Conservation (phyloP, 2,888 invertebrate species). For the Brenthis hecate region DNA sequence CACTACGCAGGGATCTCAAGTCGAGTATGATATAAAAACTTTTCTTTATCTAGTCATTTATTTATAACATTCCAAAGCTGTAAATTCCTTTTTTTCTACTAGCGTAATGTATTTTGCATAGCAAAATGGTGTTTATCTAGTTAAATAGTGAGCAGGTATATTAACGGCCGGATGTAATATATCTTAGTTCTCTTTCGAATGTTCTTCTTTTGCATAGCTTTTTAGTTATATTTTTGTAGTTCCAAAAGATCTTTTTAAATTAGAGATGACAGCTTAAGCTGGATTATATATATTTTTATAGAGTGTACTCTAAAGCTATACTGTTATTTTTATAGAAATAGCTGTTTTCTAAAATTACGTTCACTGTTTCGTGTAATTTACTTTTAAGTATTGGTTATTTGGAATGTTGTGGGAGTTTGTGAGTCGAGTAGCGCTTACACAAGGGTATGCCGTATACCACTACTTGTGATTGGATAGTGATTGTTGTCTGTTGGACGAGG, state of each 20-base stretch:
- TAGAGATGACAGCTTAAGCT: slow-evolving; percentile 75
- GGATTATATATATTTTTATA: slow-evolving; percentile 80
- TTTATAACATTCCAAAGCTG: slow-evolving; percentile 78
- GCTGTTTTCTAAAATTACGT: slow-evolving; percentile 60
- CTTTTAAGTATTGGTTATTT: slow-evolving; percentile 46
- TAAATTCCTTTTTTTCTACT: slow-evolving; percentile 65
- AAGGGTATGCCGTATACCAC: slow-evolving; percentile 42
- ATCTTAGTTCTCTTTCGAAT: slow-evolving; percentile 43
- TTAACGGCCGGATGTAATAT: slow-evolving; percentile 53
- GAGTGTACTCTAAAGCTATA: slow-evolving; percentile 76
- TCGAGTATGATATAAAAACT: slow-evolving; percentile 50
- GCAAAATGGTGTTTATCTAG: slow-evolving; percentile 77
- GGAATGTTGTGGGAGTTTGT: slow-evolving; percentile 30
- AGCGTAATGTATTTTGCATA: slow-evolving; percentile 79
- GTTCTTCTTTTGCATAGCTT: slow-evolving; percentile 55
- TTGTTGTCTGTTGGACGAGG: slow-evolving; percentile 79
- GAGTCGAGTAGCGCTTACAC: slow-evolving; percentile 28
- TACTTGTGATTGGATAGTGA: slow-evolving; percentile 72
- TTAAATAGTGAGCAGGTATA: slow-evolving; percentile 59
- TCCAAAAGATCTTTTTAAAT: slow-evolving; percentile 67
- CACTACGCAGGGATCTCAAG: slow-evolving; percentile 60
- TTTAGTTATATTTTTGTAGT: slow-evolving; percentile 70
- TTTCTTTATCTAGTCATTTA: slow-evolving; percentile 75
- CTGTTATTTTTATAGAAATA: slow-evolving; percentile 80
- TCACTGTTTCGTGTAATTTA: slow-evolving; percentile 58